Percentiles rank a stretch among this genome's conserved stretches.
phyloP scores from a whole-genome alignment of 2,113 vertebrate genomes.

The Corythoichthys intestinalis region DNA sequence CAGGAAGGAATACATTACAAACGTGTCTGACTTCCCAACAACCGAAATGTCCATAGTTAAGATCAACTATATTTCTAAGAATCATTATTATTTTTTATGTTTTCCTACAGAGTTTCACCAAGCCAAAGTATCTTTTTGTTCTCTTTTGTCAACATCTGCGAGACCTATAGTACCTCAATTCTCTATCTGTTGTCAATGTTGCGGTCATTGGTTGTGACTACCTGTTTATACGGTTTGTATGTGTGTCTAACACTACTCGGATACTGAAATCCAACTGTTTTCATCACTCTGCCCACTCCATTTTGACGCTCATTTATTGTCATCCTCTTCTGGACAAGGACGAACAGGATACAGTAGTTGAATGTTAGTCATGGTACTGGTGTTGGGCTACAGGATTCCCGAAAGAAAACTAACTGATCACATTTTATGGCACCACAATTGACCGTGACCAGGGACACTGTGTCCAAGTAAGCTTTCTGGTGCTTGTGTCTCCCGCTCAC shows the following conservation, averaged over 20 bases:
- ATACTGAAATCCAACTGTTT: slow-evolving; percentile 33
- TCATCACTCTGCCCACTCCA: slow-evolving; percentile 35
- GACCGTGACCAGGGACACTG: slow-evolving; percentile 60
- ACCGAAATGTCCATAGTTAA: slow-evolving; percentile 1
- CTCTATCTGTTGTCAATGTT: slow-evolving; percentile 43
- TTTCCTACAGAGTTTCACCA: slow-evolving; percentile 14
- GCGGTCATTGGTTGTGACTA: slow-evolving; percentile 47
- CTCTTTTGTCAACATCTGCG: slow-evolving; percentile 6
- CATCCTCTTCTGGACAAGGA: slow-evolving; percentile 39
- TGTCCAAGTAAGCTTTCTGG: slow-evolving; percentile 29
- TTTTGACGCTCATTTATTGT: slow-evolving; percentile 31
- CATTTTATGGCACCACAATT: slow-evolving; percentile 68
- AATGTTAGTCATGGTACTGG: slow-evolving; percentile 59
- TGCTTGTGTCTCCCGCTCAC: slow-evolving; percentile 18
- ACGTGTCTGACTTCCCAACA: background rate
- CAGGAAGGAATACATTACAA: slow-evolving; percentile 17
- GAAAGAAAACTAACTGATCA: slow-evolving; percentile 59
- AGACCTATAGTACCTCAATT: slow-evolving; percentile 1
- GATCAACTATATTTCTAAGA: background rate
- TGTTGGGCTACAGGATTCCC: slow-evolving; percentile 47
- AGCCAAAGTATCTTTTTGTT: slow-evolving; percentile 7
- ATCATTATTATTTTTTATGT: background rate
- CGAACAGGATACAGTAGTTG: slow-evolving; percentile 60
- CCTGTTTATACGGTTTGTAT: slow-evolving; percentile 27
- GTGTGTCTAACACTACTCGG: slow-evolving; percentile 32